Conservation (phyloP, 2,797 vertebrate genomes). For the Propithecus deckenii region DNA sequence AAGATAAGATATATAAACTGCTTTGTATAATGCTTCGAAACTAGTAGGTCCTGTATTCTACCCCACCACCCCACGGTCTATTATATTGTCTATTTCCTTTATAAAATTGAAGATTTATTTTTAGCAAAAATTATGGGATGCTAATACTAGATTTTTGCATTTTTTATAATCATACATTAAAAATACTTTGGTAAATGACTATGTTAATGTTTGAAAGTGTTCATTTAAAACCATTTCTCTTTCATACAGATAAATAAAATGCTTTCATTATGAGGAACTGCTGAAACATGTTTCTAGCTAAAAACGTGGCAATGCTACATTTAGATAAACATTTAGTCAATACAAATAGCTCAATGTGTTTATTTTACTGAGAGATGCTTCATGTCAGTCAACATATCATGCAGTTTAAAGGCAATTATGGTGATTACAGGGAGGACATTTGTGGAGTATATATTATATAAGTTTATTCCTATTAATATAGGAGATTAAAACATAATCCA, state of each 20-base stretch:
- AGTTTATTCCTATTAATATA: neutral
- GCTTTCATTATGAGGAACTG: constrained; percentile 7
- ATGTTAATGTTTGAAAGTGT: neutral
- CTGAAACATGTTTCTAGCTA: neutral
- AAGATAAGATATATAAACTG: neutral
- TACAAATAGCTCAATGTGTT: neutral
- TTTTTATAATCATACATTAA: neutral
- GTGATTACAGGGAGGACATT: neutral
- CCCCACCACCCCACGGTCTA: neutral
- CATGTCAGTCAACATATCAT: neutral
- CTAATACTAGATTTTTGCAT: neutral
- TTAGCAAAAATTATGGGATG: neutral
- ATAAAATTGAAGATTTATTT: neutral
- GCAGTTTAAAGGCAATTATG: neutral
- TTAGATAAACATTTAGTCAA: neutral
- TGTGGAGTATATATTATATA: neutral
- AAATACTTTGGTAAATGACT: neutral
- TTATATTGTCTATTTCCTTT: neutral
- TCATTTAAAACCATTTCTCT: neutral
- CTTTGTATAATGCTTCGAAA: neutral
- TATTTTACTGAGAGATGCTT: neutral
- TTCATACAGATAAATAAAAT: neutral
- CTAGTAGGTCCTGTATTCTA: neutral
- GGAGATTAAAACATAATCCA: neutral
- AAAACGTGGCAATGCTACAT: neutral